Percentiles rank a stretch among this genome's conserved stretches.
Conservation (phyloP, 2,797 vertebrate species). For the Macroramphosus scolopax region DNA sequence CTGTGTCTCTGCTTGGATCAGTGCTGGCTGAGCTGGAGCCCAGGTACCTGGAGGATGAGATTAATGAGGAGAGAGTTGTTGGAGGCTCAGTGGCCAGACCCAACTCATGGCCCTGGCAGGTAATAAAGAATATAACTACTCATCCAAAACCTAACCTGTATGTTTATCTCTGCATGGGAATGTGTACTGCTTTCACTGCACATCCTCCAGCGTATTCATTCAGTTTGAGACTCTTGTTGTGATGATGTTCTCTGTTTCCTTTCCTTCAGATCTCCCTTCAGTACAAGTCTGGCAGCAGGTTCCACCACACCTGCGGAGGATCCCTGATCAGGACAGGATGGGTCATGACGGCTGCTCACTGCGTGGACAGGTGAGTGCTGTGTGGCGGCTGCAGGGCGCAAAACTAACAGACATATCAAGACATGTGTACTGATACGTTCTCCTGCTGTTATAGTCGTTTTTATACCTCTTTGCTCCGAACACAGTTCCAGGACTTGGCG, state of each 20-base stretch:
- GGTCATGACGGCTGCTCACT: constrained; percentile 91
- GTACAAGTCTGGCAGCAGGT: constrained; percentile 68
- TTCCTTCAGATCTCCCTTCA: constrained; percentile 85
- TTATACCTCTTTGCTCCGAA: not conserved
- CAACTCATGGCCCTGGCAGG: constrained; percentile 82
- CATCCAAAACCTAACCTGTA: too few relatives aligned
- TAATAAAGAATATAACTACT: too few relatives aligned
- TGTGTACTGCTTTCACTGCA: too few relatives aligned
- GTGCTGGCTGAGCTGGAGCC: constrained; percentile 72
- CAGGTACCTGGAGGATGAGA: constrained; percentile 70
- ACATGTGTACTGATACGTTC: too few relatives aligned
- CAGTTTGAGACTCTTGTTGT: not conserved
- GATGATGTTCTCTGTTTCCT: not conserved
- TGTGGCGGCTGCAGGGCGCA: not conserved
- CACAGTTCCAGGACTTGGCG: constrained; percentile 76
- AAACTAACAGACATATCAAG: constrained; percentile 1
- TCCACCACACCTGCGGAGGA: constrained; percentile 88
- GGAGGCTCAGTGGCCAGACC: constrained; percentile 71
- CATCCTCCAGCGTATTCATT: too few relatives aligned
- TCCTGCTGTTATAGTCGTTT: too few relatives aligned
- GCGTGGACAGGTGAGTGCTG: constrained; percentile 79
- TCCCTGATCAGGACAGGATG: constrained; percentile 81
- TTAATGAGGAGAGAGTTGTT: constrained; percentile 64
- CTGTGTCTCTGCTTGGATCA: constrained; percentile 30
- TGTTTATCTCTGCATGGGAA: too few relatives aligned